These are phyloP conservation scores for Sebastes taczanowskii DNA, from an alignment of 2,797 vertebrate species.

Conservation along the genomic window DNA sequence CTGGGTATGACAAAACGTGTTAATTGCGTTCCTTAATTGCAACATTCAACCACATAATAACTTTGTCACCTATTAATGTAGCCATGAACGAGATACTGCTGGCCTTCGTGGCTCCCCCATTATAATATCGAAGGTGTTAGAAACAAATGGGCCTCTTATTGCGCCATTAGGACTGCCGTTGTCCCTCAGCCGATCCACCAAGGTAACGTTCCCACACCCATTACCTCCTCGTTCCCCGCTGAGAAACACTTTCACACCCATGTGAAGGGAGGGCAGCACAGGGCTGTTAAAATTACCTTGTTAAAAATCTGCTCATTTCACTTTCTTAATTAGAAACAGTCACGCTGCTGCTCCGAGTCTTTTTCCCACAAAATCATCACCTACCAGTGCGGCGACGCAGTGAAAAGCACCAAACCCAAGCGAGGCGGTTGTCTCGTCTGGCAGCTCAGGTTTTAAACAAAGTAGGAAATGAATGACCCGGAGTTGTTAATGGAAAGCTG, in stretches of 20 bases:
- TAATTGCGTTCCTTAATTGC: slow-evolving; percentile 30
- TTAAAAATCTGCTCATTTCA: slow-evolving; percentile 76
- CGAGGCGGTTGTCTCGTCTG: slow-evolving; percentile 8
- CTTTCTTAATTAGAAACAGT: slow-evolving; percentile 71
- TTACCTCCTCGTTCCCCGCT: slow-evolving; percentile 55
- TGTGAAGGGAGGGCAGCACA: slow-evolving; percentile 55
- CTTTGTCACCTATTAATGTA: slow-evolving; percentile 12
- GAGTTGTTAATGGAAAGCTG: slow-evolving; percentile 52
- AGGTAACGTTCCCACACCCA: slow-evolving; percentile 54
- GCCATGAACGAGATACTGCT: not conserved
- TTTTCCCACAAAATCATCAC: slow-evolving; percentile 54
- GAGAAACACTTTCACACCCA: slow-evolving; percentile 73
- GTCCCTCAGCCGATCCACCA: not conserved
- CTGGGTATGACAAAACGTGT: not conserved
- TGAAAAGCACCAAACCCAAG: slow-evolving; percentile 9
- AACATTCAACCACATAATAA: not conserved
- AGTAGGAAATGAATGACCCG: slow-evolving; percentile 44
- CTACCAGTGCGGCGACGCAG: not conserved
- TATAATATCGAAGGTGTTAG: slow-evolving; percentile 8
- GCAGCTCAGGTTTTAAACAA: slow-evolving; percentile 45
- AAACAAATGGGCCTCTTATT: slow-evolving; percentile 32
- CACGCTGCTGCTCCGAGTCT: slow-evolving; percentile 6
- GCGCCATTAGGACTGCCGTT: slow-evolving; percentile 24
- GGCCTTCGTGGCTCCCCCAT: not conserved
- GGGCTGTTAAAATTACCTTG: slow-evolving; percentile 58